Evolutionary conservation across 2,113 vertebrate genomes (phyloP), one percentile per base, ranked within the genome.

Genomic region (Dendropsophus ebraccatus): DNA sequence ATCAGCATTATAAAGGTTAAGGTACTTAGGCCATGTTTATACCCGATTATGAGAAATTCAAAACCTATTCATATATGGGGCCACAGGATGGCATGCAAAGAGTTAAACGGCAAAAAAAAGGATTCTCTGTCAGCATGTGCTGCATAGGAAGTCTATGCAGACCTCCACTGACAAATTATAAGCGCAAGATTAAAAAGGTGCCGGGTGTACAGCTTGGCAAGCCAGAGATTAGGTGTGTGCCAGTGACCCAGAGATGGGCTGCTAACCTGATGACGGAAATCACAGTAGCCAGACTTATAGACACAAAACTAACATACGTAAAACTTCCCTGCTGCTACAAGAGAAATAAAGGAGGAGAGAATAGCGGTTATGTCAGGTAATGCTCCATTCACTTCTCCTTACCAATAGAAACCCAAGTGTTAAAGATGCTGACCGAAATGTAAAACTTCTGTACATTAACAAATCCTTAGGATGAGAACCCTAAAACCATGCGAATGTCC

Each of bases 1-100:
- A 11, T 60, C 56, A 85, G 83, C 60, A 79, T 21, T 8, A 32
- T 25, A 80, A 58, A n/a, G 23, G 35, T 81, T 47, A 86, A 41
- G 23, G n/a, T 37, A 92, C 90, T 94, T 93, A 94, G 94, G 93
- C 94, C 94, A 93, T 94, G 92, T 92, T 93, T 93, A 93, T 94
- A 94, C 91, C 91, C 91, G 90, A 90, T 49, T 32, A 32, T 3
- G 14, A 32, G 65, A 69, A 69, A 73, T 28, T 10, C n/a, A 56
- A 41, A 9, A 23, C 10, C 17, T 56, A 21, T 3, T 41, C 8
- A 5, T 41, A 41, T 6, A 16, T n/a, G 21, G 23, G 32, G 19
- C 54, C 21, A 79, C 19, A 58, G 13, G 23, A 21, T 21, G 32
- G 23, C 77, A 80, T 80, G 77, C 78, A 81, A 17, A n/a, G 11